phyloP scores from a whole-genome alignment of 1,140 invertebrate genomes.

The Charaxes varanes region DNA sequence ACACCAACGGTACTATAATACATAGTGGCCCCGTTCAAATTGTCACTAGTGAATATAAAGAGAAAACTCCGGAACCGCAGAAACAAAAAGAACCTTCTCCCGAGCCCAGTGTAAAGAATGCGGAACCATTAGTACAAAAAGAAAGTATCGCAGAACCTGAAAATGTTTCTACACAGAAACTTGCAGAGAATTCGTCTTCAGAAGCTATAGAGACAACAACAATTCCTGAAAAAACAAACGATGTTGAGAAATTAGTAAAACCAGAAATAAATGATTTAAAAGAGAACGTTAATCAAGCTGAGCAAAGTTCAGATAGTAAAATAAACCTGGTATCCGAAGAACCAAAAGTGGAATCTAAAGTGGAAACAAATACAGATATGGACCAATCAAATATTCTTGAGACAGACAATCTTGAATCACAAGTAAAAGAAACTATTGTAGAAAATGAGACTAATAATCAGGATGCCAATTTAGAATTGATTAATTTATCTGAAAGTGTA shows the following conservation, averaged over 20 bases:
- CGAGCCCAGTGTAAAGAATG: no score
- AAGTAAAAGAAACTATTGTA: background rate
- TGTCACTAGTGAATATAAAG: constrained; percentile 55
- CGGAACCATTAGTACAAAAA: no score
- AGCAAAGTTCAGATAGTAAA: no score
- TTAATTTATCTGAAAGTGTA: constrained; percentile 10
- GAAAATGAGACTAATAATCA: background rate
- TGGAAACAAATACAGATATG: constrained; percentile 2
- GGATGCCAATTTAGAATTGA: constrained; percentile 1
- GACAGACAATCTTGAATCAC: no score
- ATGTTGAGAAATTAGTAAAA: no score
- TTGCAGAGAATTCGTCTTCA: no score
- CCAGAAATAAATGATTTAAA: no score
- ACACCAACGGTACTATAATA: constrained; percentile 63
- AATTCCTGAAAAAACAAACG: no score
- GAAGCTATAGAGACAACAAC: no score
- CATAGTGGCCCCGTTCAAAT: constrained; percentile 56
- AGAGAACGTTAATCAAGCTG: no score
- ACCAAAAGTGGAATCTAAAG: background rate
- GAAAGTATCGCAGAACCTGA: background rate
- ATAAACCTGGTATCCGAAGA: no score
- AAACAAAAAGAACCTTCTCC: constrained; percentile 24
- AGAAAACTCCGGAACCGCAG: constrained; percentile 31
- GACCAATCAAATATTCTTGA: no score
- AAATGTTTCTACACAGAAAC: background rate